Conservation (phyloP, 2,888 invertebrate genomes). For the Pocota personata region DNA sequence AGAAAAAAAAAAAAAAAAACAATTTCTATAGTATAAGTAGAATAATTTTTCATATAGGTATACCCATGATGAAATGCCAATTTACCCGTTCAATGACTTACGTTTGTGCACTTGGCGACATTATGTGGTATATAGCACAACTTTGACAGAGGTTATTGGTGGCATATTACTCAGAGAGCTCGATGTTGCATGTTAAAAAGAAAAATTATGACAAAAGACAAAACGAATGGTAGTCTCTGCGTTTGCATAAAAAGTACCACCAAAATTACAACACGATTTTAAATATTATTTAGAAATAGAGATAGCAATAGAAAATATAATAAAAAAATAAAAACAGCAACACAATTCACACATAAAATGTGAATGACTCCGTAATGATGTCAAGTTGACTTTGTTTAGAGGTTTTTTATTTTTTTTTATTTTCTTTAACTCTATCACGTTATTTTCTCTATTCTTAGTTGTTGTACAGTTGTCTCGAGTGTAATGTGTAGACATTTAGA, state of each 20-base stretch:
- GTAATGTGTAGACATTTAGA: constrained; percentile 25
- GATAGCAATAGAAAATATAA: constrained; percentile 14
- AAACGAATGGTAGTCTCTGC: neutral
- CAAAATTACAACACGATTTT: constrained; percentile 8
- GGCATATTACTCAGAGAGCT: constrained; percentile 1
- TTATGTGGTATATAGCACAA: constrained; percentile 15
- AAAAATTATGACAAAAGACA: neutral
- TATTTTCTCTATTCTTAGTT: constrained; percentile 45
- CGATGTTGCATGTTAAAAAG: neutral
- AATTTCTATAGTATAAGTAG: neutral
- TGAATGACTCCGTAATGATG: constrained; percentile 75
- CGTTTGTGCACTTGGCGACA: constrained; percentile 13
- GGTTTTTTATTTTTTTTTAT: constrained; percentile 29
- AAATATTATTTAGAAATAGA: constrained; percentile 15
- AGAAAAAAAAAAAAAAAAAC: neutral
- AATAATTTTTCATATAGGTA: neutral
- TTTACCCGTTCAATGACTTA: constrained; percentile 29
- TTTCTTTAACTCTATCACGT: constrained; percentile 41
- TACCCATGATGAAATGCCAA: constrained; percentile 6
- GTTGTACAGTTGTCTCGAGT: constrained; percentile 37
- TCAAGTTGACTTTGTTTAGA: constrained; percentile 74
- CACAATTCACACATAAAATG: constrained; percentile 57
- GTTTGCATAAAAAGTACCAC: neutral
- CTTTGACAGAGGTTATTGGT: constrained; percentile 6
- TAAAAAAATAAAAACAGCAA: constrained; percentile 38